Evolutionary conservation across 2,797 vertebrate species (phyloP).

Genomic region (Brachymystax lenok): DNA sequence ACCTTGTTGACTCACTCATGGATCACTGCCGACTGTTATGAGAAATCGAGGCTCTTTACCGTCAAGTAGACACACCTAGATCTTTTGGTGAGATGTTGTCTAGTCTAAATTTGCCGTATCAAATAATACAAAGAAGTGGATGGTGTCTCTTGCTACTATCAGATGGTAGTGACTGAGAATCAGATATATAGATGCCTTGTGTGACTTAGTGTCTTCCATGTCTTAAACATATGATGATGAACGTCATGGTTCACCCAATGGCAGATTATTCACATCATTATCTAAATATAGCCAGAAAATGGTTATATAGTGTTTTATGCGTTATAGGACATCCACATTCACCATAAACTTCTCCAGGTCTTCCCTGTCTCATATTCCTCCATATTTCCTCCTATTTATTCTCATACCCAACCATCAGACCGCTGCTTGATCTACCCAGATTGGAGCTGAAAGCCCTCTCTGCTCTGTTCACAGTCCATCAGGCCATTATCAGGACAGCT

Average conservation of each 20-base stretch:
- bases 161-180: neutral
- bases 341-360: neutral
- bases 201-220: neutral
- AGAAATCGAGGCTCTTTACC: conserved; percentile 11
- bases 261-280: neutral
- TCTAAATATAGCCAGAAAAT: neutral
- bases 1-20: conserved; percentile 44
- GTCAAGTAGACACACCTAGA: neutral
- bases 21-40: conserved; percentile 14
- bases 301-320: neutral
- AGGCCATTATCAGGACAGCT: conserved; percentile 16
- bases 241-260: neutral
- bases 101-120: neutral
- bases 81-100: neutral
- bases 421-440: conserved; percentile 22
- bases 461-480: conserved; percentile 7
- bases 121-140: neutral
- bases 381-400: neutral
- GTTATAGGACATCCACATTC: neutral
- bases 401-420: conserved; percentile 8
- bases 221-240: neutral
- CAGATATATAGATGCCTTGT: neutral
- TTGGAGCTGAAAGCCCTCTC: conserved; percentile 29
- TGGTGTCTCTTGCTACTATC: neutral
- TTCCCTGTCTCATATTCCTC: neutral